Evolutionary conservation across 2,113 vertebrate genomes (phyloP), one percentile per base, ranked within the genome.

Genomic region (Actenoides lindsayi): DNA sequence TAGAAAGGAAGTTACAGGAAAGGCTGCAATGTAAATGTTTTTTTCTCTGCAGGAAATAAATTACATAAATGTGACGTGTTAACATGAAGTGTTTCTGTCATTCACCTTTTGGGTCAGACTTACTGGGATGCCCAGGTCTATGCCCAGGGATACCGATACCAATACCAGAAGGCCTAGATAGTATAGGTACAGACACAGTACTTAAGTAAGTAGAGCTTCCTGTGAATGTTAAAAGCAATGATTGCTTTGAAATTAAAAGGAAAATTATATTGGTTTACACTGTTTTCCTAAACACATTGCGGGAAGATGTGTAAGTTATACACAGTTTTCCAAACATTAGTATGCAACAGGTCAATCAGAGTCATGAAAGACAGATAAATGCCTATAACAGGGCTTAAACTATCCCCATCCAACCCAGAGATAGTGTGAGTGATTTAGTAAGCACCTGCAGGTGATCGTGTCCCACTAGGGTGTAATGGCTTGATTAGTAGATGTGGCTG

Each of bases 11-110:
- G 23, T 44, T 68, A 60, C 27, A 53, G 51, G 31, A 74, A 67
- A 44, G 37, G 2, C 10, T 4, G 1, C 6, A 12, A 44, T 60
- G 5, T 23, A 33, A 13, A 31, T 42, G 18, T 0, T 8, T 65
- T 65, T 67, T 64, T 50, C 68, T 50, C 11, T 90, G 16, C 15
- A 46, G 46, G 18, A 69, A 60, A 12, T 5, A n/a, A 10, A 33
- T 83, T 68, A 30, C 0, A 1, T 44, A 50, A 53, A 60, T 39
- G 28, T 39, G 19, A 3, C 28, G n/a, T 44, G 13, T 41, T 83
- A 76, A 69, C 16, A 41, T 12, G 9, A 39, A 60, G 6, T 25
- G 9, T 56, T 63, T 83, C 54, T 63, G 13, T 9, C 13, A 31
- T 30, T 63, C 48, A 69, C 12, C 19, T 54, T 83, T 39, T 24